phyloP scores from a whole-genome alignment of 2,888 invertebrate genomes.

The Xestia xanthographa region DNA sequence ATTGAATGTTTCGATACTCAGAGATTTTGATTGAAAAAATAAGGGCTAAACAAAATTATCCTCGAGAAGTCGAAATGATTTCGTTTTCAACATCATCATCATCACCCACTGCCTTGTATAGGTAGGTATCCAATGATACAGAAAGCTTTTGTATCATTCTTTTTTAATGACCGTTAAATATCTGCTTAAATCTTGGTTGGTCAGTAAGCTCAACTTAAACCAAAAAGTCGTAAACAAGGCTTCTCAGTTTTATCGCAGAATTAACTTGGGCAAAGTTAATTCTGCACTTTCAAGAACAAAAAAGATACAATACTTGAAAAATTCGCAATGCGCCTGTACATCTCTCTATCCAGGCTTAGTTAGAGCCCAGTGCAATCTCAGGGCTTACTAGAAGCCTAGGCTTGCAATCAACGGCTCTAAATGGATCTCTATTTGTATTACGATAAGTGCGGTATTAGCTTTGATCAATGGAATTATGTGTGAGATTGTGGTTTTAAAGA shows the following conservation, averaged over 20 bases:
- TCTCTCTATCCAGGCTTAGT: conserved; percentile 57
- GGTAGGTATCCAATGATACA: too few species aligned
- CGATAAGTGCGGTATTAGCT: conserved; percentile 33
- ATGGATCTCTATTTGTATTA: conserved; percentile 57
- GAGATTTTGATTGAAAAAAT: neutral
- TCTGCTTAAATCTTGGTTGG: neutral
- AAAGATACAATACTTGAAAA: conserved; percentile 44
- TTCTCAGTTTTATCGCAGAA: conserved; percentile 40
- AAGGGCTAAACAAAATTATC: neutral
- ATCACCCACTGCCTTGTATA: neutral
- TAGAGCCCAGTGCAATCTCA: conserved; percentile 59
- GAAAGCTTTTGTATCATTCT: neutral
- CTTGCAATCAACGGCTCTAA: conserved; percentile 64
- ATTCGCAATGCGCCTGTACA: conserved; percentile 52
- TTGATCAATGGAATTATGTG: conserved; percentile 37
- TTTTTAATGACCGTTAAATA: neutral
- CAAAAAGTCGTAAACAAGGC: conserved; percentile 6
- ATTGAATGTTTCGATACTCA: neutral
- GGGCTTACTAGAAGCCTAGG: conserved; percentile 59
- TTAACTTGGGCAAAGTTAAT: too few species aligned
- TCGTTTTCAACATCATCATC: neutral
- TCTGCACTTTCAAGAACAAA: conserved; percentile 5
- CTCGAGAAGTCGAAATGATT: neutral
- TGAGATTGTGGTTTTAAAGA: conserved; percentile 3
- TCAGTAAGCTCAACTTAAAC: neutral